phyloP scores from a whole-genome alignment of 1,140 invertebrate species.

The Carposina sasakii region DNA sequence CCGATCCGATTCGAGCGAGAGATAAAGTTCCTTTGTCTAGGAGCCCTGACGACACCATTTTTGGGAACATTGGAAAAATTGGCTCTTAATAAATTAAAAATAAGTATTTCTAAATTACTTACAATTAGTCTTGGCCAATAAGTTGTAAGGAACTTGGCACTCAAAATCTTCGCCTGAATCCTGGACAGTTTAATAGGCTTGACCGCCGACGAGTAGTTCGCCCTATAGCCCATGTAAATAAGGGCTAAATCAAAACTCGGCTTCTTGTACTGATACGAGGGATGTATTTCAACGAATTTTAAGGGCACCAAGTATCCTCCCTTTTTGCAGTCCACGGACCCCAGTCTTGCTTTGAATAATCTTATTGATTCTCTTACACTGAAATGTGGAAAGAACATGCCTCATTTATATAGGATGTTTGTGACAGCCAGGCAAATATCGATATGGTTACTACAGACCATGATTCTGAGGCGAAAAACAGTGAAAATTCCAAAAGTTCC shows the following conservation, averaged over 20 bases:
- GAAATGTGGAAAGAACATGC: constrained; percentile 24
- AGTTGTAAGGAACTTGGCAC: constrained; percentile 41
- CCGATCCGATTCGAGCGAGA: too few relatives aligned
- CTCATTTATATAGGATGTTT: too few relatives aligned
- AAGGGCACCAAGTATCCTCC: constrained; percentile 43
- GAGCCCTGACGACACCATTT: too few relatives aligned
- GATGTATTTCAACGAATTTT: constrained; percentile 44
- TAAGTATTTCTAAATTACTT: too few relatives aligned
- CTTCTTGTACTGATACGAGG: constrained; percentile 30
- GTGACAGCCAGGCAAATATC: too few relatives aligned
- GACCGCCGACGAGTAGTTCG: constrained; percentile 24
- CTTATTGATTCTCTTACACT: constrained; percentile 51
- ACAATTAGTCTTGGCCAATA: constrained; percentile 59
- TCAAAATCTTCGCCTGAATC: constrained; percentile 29
- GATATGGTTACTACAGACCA: too few relatives aligned
- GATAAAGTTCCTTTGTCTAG: too few relatives aligned
- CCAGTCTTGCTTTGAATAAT: constrained; percentile 42
- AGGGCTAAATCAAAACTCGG: constrained; percentile 44
- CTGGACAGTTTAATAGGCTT: constrained; percentile 36
- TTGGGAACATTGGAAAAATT: too few relatives aligned
- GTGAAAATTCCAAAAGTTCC: too few relatives aligned
- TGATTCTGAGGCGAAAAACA: too few relatives aligned
- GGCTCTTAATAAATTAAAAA: too few relatives aligned
- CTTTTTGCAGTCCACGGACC: constrained; percentile 52
- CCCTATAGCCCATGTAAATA: constrained; percentile 27